Evolutionary conservation across 2,113 vertebrate species (phyloP).

Genomic region (Syngnathus floridae): DNA sequence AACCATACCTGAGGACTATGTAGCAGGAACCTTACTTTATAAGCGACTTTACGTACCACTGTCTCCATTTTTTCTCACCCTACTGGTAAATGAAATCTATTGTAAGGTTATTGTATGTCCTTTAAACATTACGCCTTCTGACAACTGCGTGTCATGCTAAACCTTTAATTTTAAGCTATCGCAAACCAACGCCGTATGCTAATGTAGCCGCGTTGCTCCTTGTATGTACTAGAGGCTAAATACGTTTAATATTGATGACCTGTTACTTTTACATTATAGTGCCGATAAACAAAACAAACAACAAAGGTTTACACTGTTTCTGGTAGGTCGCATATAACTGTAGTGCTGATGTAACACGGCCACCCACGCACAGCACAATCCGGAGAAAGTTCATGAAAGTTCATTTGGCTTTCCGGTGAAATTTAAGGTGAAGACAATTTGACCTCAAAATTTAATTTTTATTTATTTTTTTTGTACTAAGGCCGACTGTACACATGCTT

Average conservation of each 20-base stretch:
- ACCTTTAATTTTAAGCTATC: not conserved
- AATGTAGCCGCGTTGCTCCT: not conserved
- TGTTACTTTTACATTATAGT: not conserved
- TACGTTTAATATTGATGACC: not conserved
- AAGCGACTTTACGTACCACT: not conserved
- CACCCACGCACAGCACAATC: no score
- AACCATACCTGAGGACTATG: not conserved
- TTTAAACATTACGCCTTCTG: not conserved
- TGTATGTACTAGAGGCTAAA: not conserved
- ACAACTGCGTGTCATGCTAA: not conserved
- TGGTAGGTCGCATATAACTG: not conserved
- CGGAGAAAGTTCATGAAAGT: not conserved
- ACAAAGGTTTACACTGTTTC: not conserved
- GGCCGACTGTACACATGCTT: not conserved
- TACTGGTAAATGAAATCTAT: not conserved
- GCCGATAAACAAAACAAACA: not conserved
- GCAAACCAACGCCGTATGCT: not conserved
- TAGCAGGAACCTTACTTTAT: no score
- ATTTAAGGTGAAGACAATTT: not conserved
- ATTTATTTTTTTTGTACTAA: no score
- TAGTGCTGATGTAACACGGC: no score
- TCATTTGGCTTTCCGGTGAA: not conserved
- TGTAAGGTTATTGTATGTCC: not conserved
- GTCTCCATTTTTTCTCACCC: not conserved
- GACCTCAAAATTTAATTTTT: not conserved